Conservation (phyloP, 2,113 vertebrate genomes). For the Oceanodroma tethys region DNA sequence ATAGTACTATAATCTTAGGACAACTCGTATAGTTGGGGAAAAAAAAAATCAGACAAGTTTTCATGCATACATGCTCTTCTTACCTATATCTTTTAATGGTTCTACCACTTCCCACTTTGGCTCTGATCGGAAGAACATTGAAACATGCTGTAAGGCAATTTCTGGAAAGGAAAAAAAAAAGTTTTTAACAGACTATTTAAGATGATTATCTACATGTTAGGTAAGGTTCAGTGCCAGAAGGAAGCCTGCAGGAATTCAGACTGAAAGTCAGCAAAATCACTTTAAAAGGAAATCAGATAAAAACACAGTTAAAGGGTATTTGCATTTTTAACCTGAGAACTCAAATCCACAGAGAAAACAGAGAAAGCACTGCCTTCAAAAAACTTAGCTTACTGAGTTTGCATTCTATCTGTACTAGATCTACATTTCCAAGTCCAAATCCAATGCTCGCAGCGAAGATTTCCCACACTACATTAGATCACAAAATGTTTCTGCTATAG, state of each 20-base stretch:
- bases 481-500: neutral
- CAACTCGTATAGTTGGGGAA: neutral
- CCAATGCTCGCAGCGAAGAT: neutral
- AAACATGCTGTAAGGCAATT: slow-evolving; percentile 96
- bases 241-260: neutral
- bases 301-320: neutral
- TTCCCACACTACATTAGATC: neutral
- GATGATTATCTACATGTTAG: neutral
- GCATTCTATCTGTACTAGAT: neutral
- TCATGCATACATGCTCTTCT: slow-evolving; percentile 17
- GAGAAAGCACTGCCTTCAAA: neutral
- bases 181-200: neutral
- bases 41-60: neutral
- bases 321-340: slow-evolving; percentile 7
- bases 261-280: slow-evolving; percentile 8
- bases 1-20: neutral
- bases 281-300: slow-evolving; percentile 18
- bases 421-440: neutral
- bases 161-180: slow-evolving; percentile 72
- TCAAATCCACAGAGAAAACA: neutral
- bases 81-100: slow-evolving; percentile 93
- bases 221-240: neutral
- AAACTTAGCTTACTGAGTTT: neutral
- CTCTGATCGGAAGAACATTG: slow-evolving; percentile 98
- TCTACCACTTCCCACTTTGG: slow-evolving; percentile 96